Conservation (phyloP, 1,140 invertebrate genomes). For the Meloidogyne chitwoodi region DNA sequence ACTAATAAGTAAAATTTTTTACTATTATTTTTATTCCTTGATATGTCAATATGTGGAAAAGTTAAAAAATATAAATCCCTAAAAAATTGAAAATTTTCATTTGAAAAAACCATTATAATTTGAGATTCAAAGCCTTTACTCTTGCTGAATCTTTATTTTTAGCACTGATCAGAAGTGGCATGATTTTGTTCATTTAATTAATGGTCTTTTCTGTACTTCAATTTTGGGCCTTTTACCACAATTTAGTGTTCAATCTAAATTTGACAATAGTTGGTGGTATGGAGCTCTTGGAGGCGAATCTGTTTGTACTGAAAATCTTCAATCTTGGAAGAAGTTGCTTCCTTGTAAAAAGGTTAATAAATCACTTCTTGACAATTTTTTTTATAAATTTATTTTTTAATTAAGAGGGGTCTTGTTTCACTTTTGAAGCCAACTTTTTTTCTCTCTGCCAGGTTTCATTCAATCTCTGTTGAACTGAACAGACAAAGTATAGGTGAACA, state of each 20-base stretch:
- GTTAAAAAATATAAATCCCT: no score
- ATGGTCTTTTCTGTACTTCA: conserved; percentile 29
- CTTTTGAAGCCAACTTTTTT: conserved; percentile 18
- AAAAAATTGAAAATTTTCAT: no score
- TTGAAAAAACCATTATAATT: no score
- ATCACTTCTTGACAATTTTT: background rate
- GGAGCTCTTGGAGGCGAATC: conserved; percentile 17
- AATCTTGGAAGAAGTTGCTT: conserved; percentile 27
- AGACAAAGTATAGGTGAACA: background rate
- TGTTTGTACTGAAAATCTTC: conserved; percentile 25
- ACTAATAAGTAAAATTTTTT: background rate
- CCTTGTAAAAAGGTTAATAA: conserved; percentile 25
- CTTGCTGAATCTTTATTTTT: background rate
- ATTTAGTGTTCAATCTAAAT: conserved; percentile 2
- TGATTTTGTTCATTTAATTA: conserved; percentile 14
- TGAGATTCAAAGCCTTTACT: no score
- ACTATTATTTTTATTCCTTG: no score
- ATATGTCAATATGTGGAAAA: no score
- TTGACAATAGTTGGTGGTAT: conserved; percentile 16
- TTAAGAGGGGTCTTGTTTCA: conserved; percentile 19
- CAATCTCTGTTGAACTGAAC: conserved; percentile 3
- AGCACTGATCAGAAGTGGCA: background rate
- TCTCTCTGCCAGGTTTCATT: conserved; percentile 23
- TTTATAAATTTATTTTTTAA: background rate
- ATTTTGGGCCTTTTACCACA: conserved; percentile 10